A percentile compares a stretch with the other conserved stretches of the same genome.
These are phyloP conservation scores for Macrotrachela quadricornifera DNA, from an alignment of 1,140 invertebrate species.

Conservation along the genomic window DNA sequence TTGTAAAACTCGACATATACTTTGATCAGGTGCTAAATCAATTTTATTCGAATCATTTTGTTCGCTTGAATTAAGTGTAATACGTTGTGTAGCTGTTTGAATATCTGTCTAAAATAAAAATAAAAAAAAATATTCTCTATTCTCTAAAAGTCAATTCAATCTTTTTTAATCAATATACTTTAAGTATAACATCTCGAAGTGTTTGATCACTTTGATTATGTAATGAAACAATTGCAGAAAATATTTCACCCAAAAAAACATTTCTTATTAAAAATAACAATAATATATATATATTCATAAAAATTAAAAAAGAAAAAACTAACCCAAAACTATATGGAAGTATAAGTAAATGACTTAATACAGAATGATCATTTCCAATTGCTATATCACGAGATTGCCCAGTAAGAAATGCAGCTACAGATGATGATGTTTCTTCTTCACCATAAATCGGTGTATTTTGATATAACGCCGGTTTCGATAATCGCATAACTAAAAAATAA, in stretches of 20 bases:
- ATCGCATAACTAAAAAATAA: conserved; percentile 57
- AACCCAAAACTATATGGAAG: conserved; percentile 84
- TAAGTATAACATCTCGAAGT: conserved; percentile 26
- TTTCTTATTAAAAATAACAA: conserved; percentile 33
- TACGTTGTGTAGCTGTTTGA: conserved; percentile 65
- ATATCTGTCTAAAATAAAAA: conserved; percentile 48
- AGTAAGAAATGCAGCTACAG: conserved; percentile 54
- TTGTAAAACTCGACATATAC: conserved; percentile 76
- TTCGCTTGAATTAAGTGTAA: conserved; percentile 41
- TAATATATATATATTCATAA: not conserved
- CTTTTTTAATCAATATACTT: conserved; percentile 13
- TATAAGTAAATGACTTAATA: conserved; percentile 63
- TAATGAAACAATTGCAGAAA: conserved; percentile 86
- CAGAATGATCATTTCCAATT: conserved; percentile 53
- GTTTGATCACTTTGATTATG: conserved; percentile 69
- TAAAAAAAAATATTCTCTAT: not conserved
- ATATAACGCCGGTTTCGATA: conserved; percentile 56
- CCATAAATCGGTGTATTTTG: conserved; percentile 45
- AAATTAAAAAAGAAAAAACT: conserved; percentile 14
- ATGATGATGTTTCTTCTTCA: conserved; percentile 60
- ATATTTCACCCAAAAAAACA: conserved; percentile 77
- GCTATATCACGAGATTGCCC: conserved; percentile 47
- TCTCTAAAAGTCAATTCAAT: not conserved
- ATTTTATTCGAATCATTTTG: conserved; percentile 31
- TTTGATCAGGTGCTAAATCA: conserved; percentile 54